Percentiles rank a stretch among this genome's conserved stretches.
These are phyloP conservation scores for Drosophila phalerata DNA, from an alignment of 2,888 invertebrate genomes.

Conservation along the genomic window DNA sequence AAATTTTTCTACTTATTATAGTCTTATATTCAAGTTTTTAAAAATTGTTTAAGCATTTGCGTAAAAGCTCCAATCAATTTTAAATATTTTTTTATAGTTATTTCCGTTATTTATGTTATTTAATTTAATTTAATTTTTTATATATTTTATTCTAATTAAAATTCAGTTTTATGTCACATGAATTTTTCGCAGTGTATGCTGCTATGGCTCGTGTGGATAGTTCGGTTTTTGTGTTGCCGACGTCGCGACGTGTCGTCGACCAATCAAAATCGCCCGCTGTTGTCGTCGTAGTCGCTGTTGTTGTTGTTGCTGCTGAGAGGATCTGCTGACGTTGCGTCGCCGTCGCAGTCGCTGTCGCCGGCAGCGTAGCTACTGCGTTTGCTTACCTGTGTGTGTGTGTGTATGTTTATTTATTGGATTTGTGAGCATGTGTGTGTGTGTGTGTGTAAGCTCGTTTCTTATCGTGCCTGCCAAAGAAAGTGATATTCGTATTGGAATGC, in stretches of 20 bases:
- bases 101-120: background rate
- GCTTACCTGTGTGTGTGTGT: conserved; percentile 19
- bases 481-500: conserved; percentile 48
- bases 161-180: background rate
- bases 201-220: conserved; percentile 64
- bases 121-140: background rate
- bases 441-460: conserved; percentile 44
- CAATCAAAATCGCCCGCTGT: conserved; percentile 69
- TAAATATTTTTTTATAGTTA: background rate
- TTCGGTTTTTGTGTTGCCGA: conserved; percentile 61
- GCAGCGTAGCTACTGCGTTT: conserved; percentile 27
- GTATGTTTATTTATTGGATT: conserved; percentile 36
- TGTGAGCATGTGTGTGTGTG: conserved; percentile 21
- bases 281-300: conserved; percentile 26
- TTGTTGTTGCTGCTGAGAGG: conserved; percentile 46
- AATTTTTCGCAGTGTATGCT: conserved; percentile 60
- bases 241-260: conserved; percentile 47
- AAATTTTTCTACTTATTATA: too few species aligned
- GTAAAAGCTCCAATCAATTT: background rate
- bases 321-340: conserved; percentile 45
- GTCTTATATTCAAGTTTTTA: too few species aligned
- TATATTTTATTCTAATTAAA: background rate
- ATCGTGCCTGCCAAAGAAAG: conserved; percentile 57
- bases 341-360: conserved; percentile 40
- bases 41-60: background rate